Evolutionary conservation across 2,888 invertebrate genomes (phyloP).

Genomic region (Aleiodes alternator): DNA sequence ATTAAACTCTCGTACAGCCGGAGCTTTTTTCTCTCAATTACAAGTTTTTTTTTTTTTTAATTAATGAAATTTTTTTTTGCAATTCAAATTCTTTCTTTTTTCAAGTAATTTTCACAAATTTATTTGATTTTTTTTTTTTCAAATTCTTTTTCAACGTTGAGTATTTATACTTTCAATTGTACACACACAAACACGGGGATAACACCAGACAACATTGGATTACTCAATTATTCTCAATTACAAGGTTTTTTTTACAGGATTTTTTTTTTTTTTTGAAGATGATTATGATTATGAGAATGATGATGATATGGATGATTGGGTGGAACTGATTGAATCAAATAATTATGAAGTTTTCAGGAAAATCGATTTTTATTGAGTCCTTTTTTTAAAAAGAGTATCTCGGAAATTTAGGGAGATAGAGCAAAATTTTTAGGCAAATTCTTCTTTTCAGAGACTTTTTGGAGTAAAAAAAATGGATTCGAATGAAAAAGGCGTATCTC

Average conservation of each 20-base stretch:
- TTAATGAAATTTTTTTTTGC: background rate
- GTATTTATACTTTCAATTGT: constrained; percentile 75
- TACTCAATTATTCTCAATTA: constrained; percentile 13
- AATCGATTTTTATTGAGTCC: too few species aligned
- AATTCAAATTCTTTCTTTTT: constrained; percentile 19
- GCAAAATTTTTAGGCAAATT: too few species aligned
- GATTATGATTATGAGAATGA: constrained; percentile 58
- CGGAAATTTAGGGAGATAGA: too few species aligned
- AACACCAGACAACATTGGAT: constrained; percentile 65
- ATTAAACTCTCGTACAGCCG: constrained; percentile 57
- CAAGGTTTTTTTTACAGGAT: constrained; percentile 1
- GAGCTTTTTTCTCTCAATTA: constrained; percentile 47
- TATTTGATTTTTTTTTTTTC: constrained; percentile 26
- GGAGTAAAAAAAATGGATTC: too few species aligned
- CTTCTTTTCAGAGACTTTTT: too few species aligned
- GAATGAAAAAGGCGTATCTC: too few species aligned
- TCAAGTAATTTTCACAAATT: background rate
- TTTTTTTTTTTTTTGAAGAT: constrained; percentile 41
- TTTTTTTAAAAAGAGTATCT: too few species aligned
- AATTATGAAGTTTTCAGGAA: too few species aligned
- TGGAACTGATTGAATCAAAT: background rate
- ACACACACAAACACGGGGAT: constrained; percentile 73
- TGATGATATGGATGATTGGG: constrained; percentile 51
- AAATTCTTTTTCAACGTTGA: constrained; percentile 69
- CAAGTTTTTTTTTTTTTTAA: background rate